Evolutionary conservation across 64 coral and sea anemone species (phyloP).

Genomic region (Hydrozoanthus tunicans): DNA sequence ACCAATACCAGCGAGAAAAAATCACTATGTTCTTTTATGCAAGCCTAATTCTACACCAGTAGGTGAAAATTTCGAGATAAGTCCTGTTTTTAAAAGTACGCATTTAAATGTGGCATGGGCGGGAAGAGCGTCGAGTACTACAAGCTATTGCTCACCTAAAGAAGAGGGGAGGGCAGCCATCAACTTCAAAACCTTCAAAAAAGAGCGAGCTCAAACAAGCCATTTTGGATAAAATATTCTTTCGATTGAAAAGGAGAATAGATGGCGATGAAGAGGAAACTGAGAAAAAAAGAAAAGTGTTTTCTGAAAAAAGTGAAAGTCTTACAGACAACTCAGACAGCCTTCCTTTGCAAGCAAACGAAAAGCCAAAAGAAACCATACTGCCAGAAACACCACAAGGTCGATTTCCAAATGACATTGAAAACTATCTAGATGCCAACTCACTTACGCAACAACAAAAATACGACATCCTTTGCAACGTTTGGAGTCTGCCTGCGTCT

Average conservation of each 20-base stretch:
- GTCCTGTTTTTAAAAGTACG: slow-evolving; percentile 25
- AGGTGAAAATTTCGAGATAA: not conserved
- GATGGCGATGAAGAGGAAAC: no score
- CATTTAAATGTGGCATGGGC: not conserved
- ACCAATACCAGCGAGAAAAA: slow-evolving; percentile 20
- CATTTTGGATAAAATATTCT: no score
- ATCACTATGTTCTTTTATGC: slow-evolving; percentile 39
- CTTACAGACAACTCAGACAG: not conserved
- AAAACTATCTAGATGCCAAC: not conserved
- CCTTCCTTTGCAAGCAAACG: not conserved
- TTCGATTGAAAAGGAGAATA: no score
- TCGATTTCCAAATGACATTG: not conserved
- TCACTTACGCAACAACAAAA: slow-evolving; percentile 13
- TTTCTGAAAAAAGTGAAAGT: no score
- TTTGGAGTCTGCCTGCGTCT: not conserved
- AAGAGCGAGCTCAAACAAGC: no score
- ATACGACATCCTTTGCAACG: slow-evolving; percentile 7
- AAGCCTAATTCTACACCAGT: not conserved
- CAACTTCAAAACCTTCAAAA: no score
- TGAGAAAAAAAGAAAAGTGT: no score
- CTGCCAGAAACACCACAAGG: not conserved
- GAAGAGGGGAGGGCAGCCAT: no score
- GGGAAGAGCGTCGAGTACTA: not conserved
- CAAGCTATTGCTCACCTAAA: no score
- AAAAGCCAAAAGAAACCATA: not conserved